A percentile compares a stretch with the other conserved stretches of the same genome.
phyloP scores from a whole-genome alignment of 2,797 vertebrate species.

The Protosalanx chinensis region DNA sequence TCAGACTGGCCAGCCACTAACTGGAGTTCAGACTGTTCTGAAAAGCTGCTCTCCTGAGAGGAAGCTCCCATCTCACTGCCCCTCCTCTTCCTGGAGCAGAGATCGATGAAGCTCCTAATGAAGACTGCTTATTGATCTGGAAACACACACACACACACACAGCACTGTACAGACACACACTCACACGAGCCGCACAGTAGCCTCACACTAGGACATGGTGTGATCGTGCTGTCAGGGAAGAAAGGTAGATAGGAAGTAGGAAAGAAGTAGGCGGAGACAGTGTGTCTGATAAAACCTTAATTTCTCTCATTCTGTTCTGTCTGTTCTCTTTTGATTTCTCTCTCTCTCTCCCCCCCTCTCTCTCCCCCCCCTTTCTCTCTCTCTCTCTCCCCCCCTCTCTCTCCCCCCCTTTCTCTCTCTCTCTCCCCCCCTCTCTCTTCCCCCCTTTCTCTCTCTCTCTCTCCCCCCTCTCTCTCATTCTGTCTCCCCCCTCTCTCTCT shows the following conservation, averaged over 20 bases:
- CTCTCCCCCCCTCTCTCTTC: background rate
- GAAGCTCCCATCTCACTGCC: background rate
- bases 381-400: conserved; percentile 29
- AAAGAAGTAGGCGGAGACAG: background rate
- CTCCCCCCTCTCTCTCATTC: conserved; percentile 40
- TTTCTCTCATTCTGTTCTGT: conserved; percentile 47
- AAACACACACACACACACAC: conserved; percentile 10
- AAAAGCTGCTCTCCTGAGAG: conserved; percentile 26
- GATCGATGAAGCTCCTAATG: conserved; percentile 48
- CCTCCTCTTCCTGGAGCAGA: conserved; percentile 42
- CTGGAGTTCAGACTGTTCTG: conserved; percentile 25
- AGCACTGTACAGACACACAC: background rate
- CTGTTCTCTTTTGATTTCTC: conserved; percentile 26
- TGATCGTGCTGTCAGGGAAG: background rate
- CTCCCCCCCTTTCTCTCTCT: background rate
- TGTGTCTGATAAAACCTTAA: background rate
- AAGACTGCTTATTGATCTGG: conserved; percentile 45
- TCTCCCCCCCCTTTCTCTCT: conserved; percentile 24
- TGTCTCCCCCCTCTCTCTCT: conserved; percentile 23
- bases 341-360: conserved; percentile 28
- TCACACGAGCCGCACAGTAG: background rate
- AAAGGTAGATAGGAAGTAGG: conserved; percentile 2
- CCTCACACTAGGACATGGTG: conserved; percentile 8
- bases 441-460: background rate
- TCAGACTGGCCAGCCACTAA: background rate